phyloP scores from a whole-genome alignment of 2,888 invertebrate genomes.

The Rhopalosiphum nymphaeae region DNA sequence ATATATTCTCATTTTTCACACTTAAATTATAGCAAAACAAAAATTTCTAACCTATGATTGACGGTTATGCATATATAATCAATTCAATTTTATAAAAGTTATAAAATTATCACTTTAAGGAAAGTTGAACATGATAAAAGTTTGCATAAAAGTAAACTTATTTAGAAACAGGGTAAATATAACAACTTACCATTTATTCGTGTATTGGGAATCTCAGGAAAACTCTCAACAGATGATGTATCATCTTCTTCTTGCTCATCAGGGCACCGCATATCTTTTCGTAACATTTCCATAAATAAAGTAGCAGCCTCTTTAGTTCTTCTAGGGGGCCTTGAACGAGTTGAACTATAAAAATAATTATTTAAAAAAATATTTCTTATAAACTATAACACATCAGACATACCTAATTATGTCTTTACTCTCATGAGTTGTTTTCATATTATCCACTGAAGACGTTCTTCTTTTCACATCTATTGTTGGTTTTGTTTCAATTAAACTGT shows the following conservation, averaged over 20 bases:
- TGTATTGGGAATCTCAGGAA: constrained; percentile 78
- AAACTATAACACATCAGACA: neutral
- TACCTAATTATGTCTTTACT: constrained; percentile 39
- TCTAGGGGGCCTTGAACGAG: constrained; percentile 74
- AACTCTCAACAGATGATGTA: constrained; percentile 76
- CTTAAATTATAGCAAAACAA: neutral
- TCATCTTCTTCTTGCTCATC: constrained; percentile 77
- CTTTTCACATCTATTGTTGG: constrained; percentile 25
- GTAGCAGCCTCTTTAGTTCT: constrained; percentile 84
- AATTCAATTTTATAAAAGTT: neutral
- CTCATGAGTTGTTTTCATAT: constrained; percentile 17
- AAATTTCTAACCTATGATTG: neutral
- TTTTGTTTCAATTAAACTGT: constrained; percentile 54
- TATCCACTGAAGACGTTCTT: constrained; percentile 51
- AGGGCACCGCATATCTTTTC: constrained; percentile 77
- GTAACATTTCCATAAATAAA: constrained; percentile 81
- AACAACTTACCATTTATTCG: constrained; percentile 73
- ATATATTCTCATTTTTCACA: neutral
- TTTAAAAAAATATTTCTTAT: neutral
- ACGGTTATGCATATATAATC: neutral
- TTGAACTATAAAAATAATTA: constrained; percentile 66
- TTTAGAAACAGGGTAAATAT: neutral
- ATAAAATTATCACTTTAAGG: neutral
- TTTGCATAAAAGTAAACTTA: neutral
- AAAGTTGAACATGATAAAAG: neutral